Evolutionary conservation across 2,113 vertebrate genomes (phyloP).

Genomic region (Sakesphorus luctuosus): DNA sequence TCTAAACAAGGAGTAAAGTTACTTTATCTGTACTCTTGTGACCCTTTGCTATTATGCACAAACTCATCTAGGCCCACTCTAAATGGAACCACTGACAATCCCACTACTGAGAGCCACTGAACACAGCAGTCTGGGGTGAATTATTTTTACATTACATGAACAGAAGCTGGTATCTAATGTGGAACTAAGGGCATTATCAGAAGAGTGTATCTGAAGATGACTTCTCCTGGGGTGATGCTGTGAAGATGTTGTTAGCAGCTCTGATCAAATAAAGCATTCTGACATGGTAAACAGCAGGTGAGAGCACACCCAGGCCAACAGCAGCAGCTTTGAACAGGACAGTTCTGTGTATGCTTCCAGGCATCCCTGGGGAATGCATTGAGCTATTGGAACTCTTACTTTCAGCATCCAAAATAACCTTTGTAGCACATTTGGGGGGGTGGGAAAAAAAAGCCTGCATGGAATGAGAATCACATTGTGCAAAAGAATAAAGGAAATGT

Average conservation of each 20-base stretch:
- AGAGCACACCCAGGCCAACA: background rate
- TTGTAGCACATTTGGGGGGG: background rate
- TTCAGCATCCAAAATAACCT: constrained; percentile 4
- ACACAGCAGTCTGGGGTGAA: background rate
- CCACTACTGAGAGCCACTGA: background rate
- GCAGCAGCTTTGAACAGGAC: background rate
- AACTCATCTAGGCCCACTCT: background rate
- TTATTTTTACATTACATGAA: background rate
- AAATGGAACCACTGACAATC: background rate
- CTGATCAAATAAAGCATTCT: background rate
- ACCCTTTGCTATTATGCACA: background rate
- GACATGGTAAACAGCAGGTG: background rate
- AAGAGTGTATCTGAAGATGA: background rate
- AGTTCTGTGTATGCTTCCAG: background rate
- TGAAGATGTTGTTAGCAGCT: background rate
- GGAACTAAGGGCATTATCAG: background rate
- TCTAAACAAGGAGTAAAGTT: background rate
- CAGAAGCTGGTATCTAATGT: background rate
- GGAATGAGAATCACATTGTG: background rate
- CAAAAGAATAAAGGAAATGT: background rate
- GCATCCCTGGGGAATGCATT: background rate
- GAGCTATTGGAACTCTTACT: background rate
- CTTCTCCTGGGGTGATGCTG: background rate
- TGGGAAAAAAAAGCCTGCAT: background rate
- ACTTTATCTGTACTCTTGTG: background rate